These are phyloP conservation scores for Paragorgia papillata DNA, from an alignment of 92 coral and sea anemone species.

Conservation along the genomic window DNA sequence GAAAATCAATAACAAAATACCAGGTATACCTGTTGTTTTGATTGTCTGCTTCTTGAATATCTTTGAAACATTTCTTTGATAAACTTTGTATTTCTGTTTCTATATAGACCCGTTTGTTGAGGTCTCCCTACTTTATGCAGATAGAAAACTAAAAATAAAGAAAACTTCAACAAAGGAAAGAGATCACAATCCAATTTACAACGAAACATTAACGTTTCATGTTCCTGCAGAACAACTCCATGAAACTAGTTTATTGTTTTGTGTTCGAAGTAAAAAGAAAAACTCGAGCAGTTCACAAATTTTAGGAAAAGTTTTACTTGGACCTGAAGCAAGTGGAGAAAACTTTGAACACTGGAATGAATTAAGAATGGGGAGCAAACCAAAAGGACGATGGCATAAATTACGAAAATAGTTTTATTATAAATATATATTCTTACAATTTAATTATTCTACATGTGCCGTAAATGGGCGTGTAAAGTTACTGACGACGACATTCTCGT, in stretches of 20 bases:
- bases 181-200: slow-evolving; percentile 77
- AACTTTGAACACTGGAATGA: slow-evolving; percentile 99
- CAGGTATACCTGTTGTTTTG: slow-evolving; percentile 41
- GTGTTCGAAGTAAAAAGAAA: slow-evolving; percentile 64
- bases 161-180: slow-evolving; percentile 57
- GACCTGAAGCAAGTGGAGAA: slow-evolving; percentile 84
- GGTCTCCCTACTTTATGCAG: slow-evolving; percentile 66
- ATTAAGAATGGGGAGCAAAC: slow-evolving; percentile 81
- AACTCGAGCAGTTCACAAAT: slow-evolving; percentile 48
- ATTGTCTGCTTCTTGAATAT: background rate
- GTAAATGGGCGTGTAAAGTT: no score
- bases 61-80: background rate
- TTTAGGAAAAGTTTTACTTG: slow-evolving; percentile 86
- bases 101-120: slow-evolving; percentile 78
- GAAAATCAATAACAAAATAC: slow-evolving; percentile 32
- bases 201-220: slow-evolving; percentile 89
- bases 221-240: slow-evolving; percentile 83
- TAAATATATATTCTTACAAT: no score
- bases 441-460: no score
- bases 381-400: slow-evolving; percentile 97
- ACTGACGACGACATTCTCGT: no score
- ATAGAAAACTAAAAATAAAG: slow-evolving; percentile 71
- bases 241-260: slow-evolving; percentile 73
- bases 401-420: slow-evolving; percentile 51
- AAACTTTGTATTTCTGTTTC: background rate